Evolutionary conservation across 2,888 invertebrate genomes (phyloP).

Genomic region (Ichneumoninae sp.): DNA sequence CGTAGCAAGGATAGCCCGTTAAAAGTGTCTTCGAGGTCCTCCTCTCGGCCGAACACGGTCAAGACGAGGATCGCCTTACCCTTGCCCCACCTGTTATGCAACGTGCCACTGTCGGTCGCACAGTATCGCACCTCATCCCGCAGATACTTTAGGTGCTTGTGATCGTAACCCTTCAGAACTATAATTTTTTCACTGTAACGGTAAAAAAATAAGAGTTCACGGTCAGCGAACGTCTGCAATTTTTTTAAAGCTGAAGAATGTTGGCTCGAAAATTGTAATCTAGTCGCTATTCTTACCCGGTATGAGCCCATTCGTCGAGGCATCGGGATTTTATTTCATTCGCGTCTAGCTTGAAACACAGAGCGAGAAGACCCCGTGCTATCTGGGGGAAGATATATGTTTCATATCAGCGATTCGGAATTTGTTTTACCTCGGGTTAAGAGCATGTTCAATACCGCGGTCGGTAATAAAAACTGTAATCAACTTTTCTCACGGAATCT

Average conservation of each 20-base stretch:
- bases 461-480: no score
- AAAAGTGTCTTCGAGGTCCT: slow-evolving; percentile 83
- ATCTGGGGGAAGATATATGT: slow-evolving; percentile 69
- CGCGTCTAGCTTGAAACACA: slow-evolving; percentile 68
- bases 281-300: slow-evolving; percentile 69
- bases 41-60: slow-evolving; percentile 85
- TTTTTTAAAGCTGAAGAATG: slow-evolving; percentile 34
- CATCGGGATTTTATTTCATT: slow-evolving; percentile 61
- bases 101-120: slow-evolving; percentile 66
- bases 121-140: slow-evolving; percentile 68
- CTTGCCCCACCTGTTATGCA: slow-evolving; percentile 69
- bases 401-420: neutral
- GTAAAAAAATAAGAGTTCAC: slow-evolving; percentile 31
- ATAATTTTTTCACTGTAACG: slow-evolving; percentile 70
- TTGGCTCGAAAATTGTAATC: neutral
- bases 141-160: slow-evolving; percentile 75
- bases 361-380: slow-evolving; percentile 69
- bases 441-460: neutral
- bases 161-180: slow-evolving; percentile 72
- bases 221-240: neutral
- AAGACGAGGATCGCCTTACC: slow-evolving; percentile 80
- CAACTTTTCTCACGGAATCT: no score
- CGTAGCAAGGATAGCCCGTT: slow-evolving; percentile 77
- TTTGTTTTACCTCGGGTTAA: neutral
- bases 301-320: slow-evolving; percentile 70